A percentile compares a stretch with the other conserved stretches of the same genome.
These are phyloP conservation scores for Sesamia inferens DNA, from an alignment of 2,888 invertebrate species.

Conservation along the genomic window DNA sequence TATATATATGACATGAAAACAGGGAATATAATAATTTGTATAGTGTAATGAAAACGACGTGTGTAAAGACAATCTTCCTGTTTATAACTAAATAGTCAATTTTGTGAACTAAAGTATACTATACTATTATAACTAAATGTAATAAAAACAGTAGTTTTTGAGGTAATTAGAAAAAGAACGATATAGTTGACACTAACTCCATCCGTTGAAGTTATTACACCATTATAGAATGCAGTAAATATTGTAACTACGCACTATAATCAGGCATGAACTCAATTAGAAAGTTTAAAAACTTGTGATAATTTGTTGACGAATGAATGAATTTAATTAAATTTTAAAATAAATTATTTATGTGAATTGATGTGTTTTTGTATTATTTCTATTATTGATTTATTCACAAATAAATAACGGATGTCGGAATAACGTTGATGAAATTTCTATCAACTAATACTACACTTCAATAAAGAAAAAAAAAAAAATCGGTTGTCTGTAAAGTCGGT, in stretches of 20 bases:
- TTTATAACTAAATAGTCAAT: slow-evolving; percentile 43
- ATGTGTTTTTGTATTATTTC: slow-evolving; percentile 25
- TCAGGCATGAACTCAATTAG: slow-evolving; percentile 37
- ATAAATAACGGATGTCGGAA: too few relatives aligned
- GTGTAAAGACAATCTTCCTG: slow-evolving; percentile 31
- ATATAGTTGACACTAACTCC: slow-evolving; percentile 8
- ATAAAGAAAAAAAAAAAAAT: too few relatives aligned
- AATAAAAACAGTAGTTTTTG: slow-evolving; percentile 13
- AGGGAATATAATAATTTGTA: slow-evolving; percentile 52
- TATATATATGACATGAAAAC: slow-evolving; percentile 35
- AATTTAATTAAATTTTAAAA: slow-evolving; percentile 52
- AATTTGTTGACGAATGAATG: slow-evolving; percentile 61
- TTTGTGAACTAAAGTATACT: slow-evolving; percentile 55
- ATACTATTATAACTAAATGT: slow-evolving; percentile 11
- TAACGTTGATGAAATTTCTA: not conserved
- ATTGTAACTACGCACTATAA: slow-evolving; percentile 31
- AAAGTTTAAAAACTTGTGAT: slow-evolving; percentile 60
- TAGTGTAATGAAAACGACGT: slow-evolving; percentile 24
- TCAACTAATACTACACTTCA: not conserved
- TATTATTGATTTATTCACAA: not conserved
- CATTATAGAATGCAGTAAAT: slow-evolving; percentile 11
- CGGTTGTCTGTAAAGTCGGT: too few relatives aligned
- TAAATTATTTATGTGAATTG: slow-evolving; percentile 64
- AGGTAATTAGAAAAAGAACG: slow-evolving; percentile 10
- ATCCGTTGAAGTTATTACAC: slow-evolving; percentile 9